These are phyloP conservation scores for Sarotherodon lohbergeri DNA, from an alignment of 2,113 vertebrate species.

Conservation along the genomic window DNA sequence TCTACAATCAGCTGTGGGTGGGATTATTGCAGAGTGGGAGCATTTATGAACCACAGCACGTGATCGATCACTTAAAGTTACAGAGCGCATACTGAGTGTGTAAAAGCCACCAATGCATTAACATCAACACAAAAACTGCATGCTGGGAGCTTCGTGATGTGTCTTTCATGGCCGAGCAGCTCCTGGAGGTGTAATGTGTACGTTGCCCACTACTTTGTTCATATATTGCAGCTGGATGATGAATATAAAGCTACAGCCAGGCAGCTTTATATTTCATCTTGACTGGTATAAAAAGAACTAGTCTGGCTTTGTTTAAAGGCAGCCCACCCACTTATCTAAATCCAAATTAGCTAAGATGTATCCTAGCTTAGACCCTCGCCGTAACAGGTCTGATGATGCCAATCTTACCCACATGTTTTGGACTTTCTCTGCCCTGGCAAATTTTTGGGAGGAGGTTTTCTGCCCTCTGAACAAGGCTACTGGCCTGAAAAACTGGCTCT, in stretches of 20 bases:
- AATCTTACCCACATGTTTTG: background rate
- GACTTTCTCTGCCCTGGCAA: background rate
- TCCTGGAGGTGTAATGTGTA: background rate
- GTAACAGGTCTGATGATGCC: background rate
- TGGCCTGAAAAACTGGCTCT: background rate
- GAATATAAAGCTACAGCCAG: background rate
- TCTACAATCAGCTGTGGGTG: background rate
- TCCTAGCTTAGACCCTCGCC: accelerated
- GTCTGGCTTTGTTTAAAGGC: background rate
- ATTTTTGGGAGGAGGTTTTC: background rate
- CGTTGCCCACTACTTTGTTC: too few species aligned
- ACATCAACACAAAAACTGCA: background rate
- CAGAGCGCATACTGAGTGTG: too few species aligned
- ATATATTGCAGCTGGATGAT: background rate
- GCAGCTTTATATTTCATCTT: background rate
- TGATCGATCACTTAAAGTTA: too few species aligned
- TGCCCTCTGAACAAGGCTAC: background rate
- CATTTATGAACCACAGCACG: too few species aligned
- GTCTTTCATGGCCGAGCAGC: background rate
- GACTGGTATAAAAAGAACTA: background rate
- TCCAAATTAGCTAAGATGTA: background rate
- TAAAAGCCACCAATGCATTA: background rate
- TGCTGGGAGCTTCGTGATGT: background rate
- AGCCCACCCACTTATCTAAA: background rate
- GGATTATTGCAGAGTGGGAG: background rate